phyloP scores from a whole-genome alignment of 2,113 vertebrate genomes.

The Daphoenositta chrysoptera region DNA sequence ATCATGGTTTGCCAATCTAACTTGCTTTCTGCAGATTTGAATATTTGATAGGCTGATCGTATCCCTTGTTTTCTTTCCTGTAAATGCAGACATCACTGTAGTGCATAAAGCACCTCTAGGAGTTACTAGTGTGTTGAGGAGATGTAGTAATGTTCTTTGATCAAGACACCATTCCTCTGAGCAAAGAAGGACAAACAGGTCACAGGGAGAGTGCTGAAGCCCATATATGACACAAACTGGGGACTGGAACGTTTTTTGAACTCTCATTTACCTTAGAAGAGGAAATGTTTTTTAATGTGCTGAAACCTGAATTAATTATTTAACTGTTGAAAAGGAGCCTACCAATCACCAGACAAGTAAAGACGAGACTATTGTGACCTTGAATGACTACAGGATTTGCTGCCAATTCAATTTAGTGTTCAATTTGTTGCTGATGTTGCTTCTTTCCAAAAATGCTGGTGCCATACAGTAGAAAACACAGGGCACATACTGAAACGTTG shows the following conservation, averaged over 20 bases:
- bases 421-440: slow-evolving; percentile 27
- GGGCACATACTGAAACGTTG: not conserved
- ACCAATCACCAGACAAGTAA: slow-evolving; percentile 20
- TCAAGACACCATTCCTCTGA: not conserved
- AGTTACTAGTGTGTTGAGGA: not conserved
- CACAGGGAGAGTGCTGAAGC: not conserved
- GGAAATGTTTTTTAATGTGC: slow-evolving; percentile 8
- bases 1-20: not conserved
- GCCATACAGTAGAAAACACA: not conserved
- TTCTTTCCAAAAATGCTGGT: slow-evolving; percentile 19
- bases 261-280: slow-evolving; percentile 13
- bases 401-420: slow-evolving; percentile 30
- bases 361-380: slow-evolving; percentile 17
- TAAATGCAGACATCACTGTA: not conserved
- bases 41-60: not conserved
- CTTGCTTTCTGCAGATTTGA: not conserved
- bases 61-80: not conserved
- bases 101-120: not conserved
- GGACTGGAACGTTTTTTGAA: not conserved
- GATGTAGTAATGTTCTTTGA: not conserved
- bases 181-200: not conserved
- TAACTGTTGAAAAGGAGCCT: slow-evolving; percentile 5
- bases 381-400: slow-evolving; percentile 44
- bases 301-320: slow-evolving; percentile 28
- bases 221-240: not conserved